Base-by-base conservation (phyloP, 2,888 invertebrate genomes). In the Coelinius sp. region DNA sequence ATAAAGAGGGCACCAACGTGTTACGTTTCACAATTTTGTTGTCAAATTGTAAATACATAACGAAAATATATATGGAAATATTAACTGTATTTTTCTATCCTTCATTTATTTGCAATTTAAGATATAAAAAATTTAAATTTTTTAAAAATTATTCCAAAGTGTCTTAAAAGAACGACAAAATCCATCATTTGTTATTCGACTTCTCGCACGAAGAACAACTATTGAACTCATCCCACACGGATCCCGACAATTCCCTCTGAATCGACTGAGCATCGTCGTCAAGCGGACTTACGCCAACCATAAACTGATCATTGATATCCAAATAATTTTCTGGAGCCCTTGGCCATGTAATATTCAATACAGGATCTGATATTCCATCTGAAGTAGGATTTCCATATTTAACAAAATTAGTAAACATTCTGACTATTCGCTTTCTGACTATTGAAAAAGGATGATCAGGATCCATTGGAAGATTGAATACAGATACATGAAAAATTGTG, bases 361-460 rank as follows among this genome's bases (percentile, higher is more conserved):
- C 0, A 3, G 12, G 1, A 59, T 75, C 71, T 0, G 14, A 24
- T 2, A 6, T 35, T 2, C 63, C 70, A 1, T 67, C 4, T 0
- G 80, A 80, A 0, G 82, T 82, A 17, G 82, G 81, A 74, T 81
- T 44, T 41, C 75, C 71, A 41, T 74, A 75, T 76, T 76, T 76
- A 0, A 69, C 75, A 24, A 77, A 76, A 46, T 76, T 77, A 4
- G 91, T 90, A 92, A 93, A 92, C 85, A 92, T 85, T 20, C 88
- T 83, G 12, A 89, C 87, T 79, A 92, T 85, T 25, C 88, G 86
- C 24, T 89, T 84, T 4, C 89, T 8, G 90, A 86, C 22, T 87
- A 27, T 35, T 73, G 73, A 46, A 78, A 73, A 4, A 71, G 75
- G 22, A 79, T 82, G 82, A 0, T 80, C 73, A 5, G 81, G 68